Evolutionary conservation across 2,888 invertebrate genomes (phyloP), one percentile per base, ranked within the genome.

Genomic region (Brenthis hecate): DNA sequence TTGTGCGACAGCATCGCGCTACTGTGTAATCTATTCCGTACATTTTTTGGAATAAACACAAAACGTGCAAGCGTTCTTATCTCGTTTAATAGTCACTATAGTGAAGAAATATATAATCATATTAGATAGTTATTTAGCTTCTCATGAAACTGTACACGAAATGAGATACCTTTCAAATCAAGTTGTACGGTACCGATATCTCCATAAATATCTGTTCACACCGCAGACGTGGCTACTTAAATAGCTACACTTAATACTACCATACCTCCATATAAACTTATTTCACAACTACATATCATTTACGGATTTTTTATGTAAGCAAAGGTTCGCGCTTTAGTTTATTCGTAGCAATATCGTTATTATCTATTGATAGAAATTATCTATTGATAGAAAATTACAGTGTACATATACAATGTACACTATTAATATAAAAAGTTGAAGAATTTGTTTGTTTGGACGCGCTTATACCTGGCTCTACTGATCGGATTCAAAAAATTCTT

Each of bases 211-310:
- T 50, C 48, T 58, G 56, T 23, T 64, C 70, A 53, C 70, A 32
- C 23, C 50, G 54, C 55, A n/a, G 65, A 57, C 50, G 28, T 68
- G 50, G 51, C 36, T 50, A 65, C 65, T 57, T 65, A 68, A 71
- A 71, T 65, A 65, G 62, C 54, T 14, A 47, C 16, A 48, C 57
- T 60, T 53, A 61, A 61, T 69, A 65, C 13, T 68, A 62, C 51
- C 61, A 5, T 55, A 50, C 55, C 58, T 32, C 43, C 43, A 23
- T 51, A 68, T 36, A 57, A 56, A 65, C 63, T 63, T 71, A 65
- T 71, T 65, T 65, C 23, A 53, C 43, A 14, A 56, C 47, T 67
- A 64, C 63, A 36, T 43, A 43, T 11, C 3, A 11, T 2, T 0
- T 43, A 43, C 36, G 2, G 11, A 43, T 43, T 11, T 43, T 11